Evolutionary conservation across 2,113 vertebrate genomes (phyloP), one percentile per base, ranked within the genome.

Genomic region (Antidorcas marsupialis): DNA sequence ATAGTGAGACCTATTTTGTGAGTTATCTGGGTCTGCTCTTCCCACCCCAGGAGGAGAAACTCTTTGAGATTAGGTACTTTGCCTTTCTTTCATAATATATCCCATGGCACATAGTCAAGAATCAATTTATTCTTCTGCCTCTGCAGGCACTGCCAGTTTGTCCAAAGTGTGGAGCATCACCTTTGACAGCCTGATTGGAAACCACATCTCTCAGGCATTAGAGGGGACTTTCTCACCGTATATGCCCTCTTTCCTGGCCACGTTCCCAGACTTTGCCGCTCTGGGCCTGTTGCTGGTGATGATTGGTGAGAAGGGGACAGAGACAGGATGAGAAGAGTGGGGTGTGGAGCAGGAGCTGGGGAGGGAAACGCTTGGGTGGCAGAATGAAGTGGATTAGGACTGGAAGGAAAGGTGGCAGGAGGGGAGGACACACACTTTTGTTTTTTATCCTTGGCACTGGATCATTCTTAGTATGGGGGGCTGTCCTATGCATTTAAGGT

Each of bases 121-220:
- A 71, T 71, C 84, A 27, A 2, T 28, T 14, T 4, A 3, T 43
- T 45, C 45, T 81, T 19, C 25, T 59, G 16, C 11, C 3, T 0
- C 36, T 13, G 1, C 91, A 98, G 97, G 64, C 0, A 99, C 99
- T 0, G 99, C 99, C 78, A 99, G 99, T 0, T 99, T 99, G 62
- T 99, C 99, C 55, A 98, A 99, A 95, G 99, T 99, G 0, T 99
- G 99, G 99, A 99, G 99, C 28, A 99, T 99, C 0, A 98, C 99
- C 0, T 99, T 99, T 0, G 99, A 99, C 95, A 99, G 98, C 89
- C 98, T 99, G 90, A 98, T 99, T 0, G 99, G 99, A 36, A 99
- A 99, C 95, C 99, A 98, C 90, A 99, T 99, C 95, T 99, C 99
- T 0, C 97, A 3, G 57, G 99, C 99, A 98, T 99, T 99, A 28